These are phyloP conservation scores for Hemithea aestivaria DNA, from an alignment of 2,888 invertebrate species.

Conservation along the genomic window DNA sequence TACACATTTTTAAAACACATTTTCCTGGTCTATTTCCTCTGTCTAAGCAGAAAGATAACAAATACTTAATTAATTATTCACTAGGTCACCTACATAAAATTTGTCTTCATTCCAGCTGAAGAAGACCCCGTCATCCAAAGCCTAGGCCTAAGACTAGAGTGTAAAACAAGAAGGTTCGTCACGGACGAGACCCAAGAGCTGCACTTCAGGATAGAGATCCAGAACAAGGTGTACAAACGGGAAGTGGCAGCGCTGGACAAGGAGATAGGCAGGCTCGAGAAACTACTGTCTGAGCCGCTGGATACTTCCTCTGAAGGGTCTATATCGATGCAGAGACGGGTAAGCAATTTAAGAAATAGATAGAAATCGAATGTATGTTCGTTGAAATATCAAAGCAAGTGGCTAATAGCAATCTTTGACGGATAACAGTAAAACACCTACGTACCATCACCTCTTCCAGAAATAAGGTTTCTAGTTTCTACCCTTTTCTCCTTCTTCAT, in stretches of 20 bases:
- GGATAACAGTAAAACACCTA: too few relatives aligned
- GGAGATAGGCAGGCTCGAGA: constrained; percentile 87
- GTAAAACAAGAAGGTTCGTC: constrained; percentile 90
- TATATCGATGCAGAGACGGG: constrained; percentile 59
- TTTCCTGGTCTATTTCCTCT: too few relatives aligned
- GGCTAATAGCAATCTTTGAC: too few relatives aligned
- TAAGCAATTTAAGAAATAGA: constrained; percentile 27
- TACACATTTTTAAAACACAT: too few relatives aligned
- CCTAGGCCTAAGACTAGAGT: constrained; percentile 92
- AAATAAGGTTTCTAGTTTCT: too few relatives aligned
- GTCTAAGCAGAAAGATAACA: too few relatives aligned
- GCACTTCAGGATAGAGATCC: constrained; percentile 92
- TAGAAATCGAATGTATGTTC: neutral
- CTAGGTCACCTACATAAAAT: too few relatives aligned
- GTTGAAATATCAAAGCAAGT: neutral
- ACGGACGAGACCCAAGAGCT: constrained; percentile 90
- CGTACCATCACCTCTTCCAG: too few relatives aligned
- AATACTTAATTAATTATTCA: too few relatives aligned
- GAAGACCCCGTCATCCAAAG: constrained; percentile 92
- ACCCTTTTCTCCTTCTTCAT: too few relatives aligned
- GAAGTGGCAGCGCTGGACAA: constrained; percentile 89
- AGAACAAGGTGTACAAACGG: constrained; percentile 92
- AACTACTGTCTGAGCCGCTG: constrained; percentile 80
- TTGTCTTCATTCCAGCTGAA: too few relatives aligned
- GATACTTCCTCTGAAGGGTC: constrained; percentile 75